Evolutionary conservation across 2,797 vertebrate species (phyloP), one percentile per base, ranked within the genome.

Genomic region (Clarias laeviceps): DNA sequence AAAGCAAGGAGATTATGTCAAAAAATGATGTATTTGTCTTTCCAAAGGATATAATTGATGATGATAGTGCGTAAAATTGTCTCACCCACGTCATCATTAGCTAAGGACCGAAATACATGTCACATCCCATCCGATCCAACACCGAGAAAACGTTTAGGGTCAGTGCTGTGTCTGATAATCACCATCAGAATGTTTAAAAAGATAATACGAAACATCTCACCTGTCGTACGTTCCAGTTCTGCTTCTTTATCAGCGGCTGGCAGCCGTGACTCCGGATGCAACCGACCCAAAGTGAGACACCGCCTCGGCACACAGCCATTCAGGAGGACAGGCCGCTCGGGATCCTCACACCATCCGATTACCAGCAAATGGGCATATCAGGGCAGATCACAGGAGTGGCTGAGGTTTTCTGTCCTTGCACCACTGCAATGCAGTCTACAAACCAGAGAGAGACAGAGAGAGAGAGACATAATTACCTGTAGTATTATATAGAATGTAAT

Each of bases 291-390:
- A 95, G 91, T 84, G 94, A 91, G 24, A 94, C 37, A 20, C 93
- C 91, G 86, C 94, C 90, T 93, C 94, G 93, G 91, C 93, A 94
- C 88, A 92, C 94, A 94, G 95, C 95, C 95, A 96, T 96, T 94
- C 93, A 93, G 88, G 84, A 93, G 88, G 84, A 89, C 88, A 89
- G 90, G 90, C 92, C 83, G 90, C 87, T 73, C 22, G 77, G 88
- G 78, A 87, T 92, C 88, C 88, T 89, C 81, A 74, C 86, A 90
- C 87, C 94, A 85, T 65, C 40, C 66, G 45, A 85, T 59, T 69
- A 85, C 80, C 85, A 89, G 86, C 73, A 37, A 62, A 87, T 62
- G 32, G 54, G 80, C 94, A 95, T 94, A 88, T 87, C 89, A 59
- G 80, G 17, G 20, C 20, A 69, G 82, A 87, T 77, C 85, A 66